Evolutionary conservation across 2,797 vertebrate genomes (phyloP).

Genomic region (Lindbergichthys nudifrons): DNA sequence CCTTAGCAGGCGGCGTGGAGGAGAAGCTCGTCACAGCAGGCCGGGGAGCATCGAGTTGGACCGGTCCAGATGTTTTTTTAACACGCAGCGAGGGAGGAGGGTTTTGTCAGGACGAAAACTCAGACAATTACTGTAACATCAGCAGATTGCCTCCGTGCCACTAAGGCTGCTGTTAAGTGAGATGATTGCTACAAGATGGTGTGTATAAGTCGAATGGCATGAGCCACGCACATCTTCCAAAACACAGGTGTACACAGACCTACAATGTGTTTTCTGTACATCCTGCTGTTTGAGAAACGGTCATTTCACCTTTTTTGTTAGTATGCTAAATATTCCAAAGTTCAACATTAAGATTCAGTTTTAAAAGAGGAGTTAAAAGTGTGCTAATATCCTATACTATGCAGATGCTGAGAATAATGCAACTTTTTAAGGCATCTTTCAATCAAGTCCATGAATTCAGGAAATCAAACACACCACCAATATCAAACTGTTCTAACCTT

Average conservation of each 20-base stretch:
- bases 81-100: slow-evolving; percentile 49
- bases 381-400: neutral
- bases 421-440: neutral
- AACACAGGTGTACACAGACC: slow-evolving; percentile 34
- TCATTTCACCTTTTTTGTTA: neutral
- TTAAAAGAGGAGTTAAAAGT: neutral
- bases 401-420: neutral
- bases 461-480: neutral
- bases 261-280: slow-evolving; percentile 14
- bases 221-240: slow-evolving; percentile 32
- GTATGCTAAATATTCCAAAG: slow-evolving; percentile 11
- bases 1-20: slow-evolving; percentile 29
- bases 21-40: slow-evolving; percentile 57
- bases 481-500: neutral
- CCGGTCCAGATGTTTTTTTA: slow-evolving; percentile 73
- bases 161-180: slow-evolving; percentile 65
- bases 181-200: slow-evolving; percentile 65
- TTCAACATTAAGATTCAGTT: neutral
- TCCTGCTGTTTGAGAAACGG: slow-evolving; percentile 5
- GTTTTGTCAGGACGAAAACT: slow-evolving; percentile 70
- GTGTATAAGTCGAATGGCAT: slow-evolving; percentile 47
- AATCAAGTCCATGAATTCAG: neutral
- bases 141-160: slow-evolving; percentile 86
- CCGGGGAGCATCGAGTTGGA: slow-evolving; percentile 50
- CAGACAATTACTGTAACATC: slow-evolving; percentile 74